Evolutionary conservation across 2,888 invertebrate genomes (phyloP).

Genomic region (Yponomeuta sedellus): DNA sequence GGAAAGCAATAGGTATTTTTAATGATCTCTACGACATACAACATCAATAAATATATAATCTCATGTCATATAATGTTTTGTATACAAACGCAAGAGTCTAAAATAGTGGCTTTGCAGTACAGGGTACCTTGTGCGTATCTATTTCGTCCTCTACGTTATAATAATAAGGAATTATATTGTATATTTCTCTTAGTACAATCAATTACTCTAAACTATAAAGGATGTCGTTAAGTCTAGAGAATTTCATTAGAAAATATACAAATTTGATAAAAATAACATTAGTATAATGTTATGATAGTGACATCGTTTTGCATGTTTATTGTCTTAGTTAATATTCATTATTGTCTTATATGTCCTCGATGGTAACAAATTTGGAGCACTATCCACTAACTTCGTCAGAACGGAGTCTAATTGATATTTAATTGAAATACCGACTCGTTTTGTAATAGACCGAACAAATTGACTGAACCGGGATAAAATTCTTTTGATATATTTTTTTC

Average conservation of each 20-base stretch:
- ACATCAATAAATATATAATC: conserved; percentile 37
- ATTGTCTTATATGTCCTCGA: not conserved
- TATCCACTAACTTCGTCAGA: not conserved
- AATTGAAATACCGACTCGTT: not conserved
- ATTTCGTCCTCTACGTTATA: conserved; percentile 45
- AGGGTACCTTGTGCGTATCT: conserved; percentile 61
- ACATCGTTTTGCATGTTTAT: conserved; percentile 14
- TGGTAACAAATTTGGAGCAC: not conserved
- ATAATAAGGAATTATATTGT: conserved; percentile 6
- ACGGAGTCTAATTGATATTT: not conserved
- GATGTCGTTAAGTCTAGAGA: conserved; percentile 36
- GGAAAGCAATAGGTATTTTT: conserved; percentile 3
- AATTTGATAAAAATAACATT: conserved; percentile 24
- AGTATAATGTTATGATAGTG: conserved; percentile 18
- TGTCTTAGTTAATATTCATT: conserved; percentile 5
- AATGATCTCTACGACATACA: conserved; percentile 35
- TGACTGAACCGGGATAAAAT: not conserved
- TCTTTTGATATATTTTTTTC: not conserved
- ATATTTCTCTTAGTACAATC: conserved; percentile 4
- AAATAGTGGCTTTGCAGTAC: conserved; percentile 36
- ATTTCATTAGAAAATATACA: conserved; percentile 45
- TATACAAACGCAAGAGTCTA: conserved; percentile 27
- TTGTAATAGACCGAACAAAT: conserved; percentile 13
- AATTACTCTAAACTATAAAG: conserved; percentile 35
- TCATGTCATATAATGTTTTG: conserved; percentile 17